phyloP scores from a whole-genome alignment of 2,888 invertebrate genomes.

The Galerucella pusilla region DNA sequence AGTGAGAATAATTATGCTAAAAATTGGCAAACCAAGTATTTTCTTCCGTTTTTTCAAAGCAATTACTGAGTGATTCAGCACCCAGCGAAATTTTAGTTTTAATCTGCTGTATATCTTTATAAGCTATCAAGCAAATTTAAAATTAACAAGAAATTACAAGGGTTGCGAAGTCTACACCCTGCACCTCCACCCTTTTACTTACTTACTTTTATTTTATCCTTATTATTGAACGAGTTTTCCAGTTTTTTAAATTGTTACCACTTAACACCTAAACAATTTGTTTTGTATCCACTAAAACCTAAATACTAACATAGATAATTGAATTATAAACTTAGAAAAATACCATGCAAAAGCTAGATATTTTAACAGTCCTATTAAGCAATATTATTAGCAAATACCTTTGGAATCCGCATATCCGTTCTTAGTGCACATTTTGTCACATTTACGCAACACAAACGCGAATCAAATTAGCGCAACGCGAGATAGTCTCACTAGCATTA shows the following conservation, averaged over 20 bases:
- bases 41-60: no score
- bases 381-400: conserved; percentile 30
- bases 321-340: not conserved
- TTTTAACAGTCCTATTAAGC: not conserved
- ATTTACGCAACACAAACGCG: conserved; percentile 28
- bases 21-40: no score
- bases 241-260: not conserved
- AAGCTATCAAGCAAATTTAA: no score
- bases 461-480: conserved; percentile 24
- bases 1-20: no score
- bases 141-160: no score
- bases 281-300: not conserved
- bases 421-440: conserved; percentile 47
- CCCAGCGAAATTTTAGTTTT: no score
- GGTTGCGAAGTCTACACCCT: not conserved
- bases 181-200: not conserved
- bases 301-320: not conserved
- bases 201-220: not conserved
- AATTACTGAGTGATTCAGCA: no score
- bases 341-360: conserved; percentile 7
- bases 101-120: no score
- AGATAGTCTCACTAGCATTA: conserved; percentile 28
- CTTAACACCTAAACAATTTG: not conserved
- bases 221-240: not conserved
- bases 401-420: conserved; percentile 40